Evolutionary conservation across 2,888 invertebrate genomes (phyloP).

Genomic region (Cataglyphis altisquamis): DNA sequence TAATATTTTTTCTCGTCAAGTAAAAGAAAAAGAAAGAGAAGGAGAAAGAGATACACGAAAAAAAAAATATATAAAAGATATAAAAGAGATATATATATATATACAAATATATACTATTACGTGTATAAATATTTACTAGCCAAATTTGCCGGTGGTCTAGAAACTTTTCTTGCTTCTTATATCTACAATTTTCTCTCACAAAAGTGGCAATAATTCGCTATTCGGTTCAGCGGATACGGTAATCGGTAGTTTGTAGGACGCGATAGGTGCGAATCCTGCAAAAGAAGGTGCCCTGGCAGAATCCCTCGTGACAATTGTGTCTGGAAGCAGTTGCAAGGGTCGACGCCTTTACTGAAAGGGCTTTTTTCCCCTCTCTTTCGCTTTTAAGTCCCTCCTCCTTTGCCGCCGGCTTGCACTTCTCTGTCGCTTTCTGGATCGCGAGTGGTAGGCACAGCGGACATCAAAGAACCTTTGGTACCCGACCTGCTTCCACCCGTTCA

Average conservation of each 20-base stretch:
- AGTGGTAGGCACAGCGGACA: constrained; percentile 74
- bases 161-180: constrained; percentile 62
- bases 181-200: constrained; percentile 64
- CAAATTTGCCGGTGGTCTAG: constrained; percentile 37
- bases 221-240: constrained; percentile 48
- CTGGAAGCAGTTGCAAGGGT: constrained; percentile 82
- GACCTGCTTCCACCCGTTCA: constrained; percentile 59
- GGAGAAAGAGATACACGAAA: neutral
- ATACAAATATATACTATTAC: too few relatives aligned
- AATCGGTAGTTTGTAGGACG: constrained; percentile 16
- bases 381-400: constrained; percentile 34
- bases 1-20: neutral
- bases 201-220: constrained; percentile 58
- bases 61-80: too few relatives aligned
- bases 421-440: constrained; percentile 65
- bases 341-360: constrained; percentile 82
- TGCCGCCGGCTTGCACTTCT: constrained; percentile 42
- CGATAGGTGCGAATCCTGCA: constrained; percentile 60
- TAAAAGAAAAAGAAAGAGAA: neutral
- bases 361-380: constrained; percentile 61
- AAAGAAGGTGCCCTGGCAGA: constrained; percentile 68
- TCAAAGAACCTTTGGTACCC: constrained; percentile 79
- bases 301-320: constrained; percentile 83
- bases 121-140: neutral
- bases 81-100: too few relatives aligned